Conservation (phyloP, 2,888 invertebrate genomes). For the Criorhina ranunculi region DNA sequence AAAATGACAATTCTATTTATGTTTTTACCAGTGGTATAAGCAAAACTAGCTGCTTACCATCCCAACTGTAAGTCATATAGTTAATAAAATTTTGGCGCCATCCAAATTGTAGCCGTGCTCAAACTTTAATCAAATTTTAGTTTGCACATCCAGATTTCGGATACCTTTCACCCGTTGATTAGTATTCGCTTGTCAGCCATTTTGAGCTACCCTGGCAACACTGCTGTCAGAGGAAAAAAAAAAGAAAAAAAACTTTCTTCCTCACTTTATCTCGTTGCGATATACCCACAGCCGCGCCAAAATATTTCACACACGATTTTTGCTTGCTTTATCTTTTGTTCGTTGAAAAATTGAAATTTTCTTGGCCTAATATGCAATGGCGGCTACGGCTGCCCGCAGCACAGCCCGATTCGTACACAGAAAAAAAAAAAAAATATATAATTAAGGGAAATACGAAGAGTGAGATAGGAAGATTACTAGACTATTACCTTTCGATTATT, state of each 20-base stretch:
- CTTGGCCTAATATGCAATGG: slow-evolving; percentile 63
- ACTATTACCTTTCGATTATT: slow-evolving; percentile 74
- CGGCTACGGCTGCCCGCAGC: slow-evolving; percentile 48
- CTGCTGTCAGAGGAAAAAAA: slow-evolving; percentile 32
- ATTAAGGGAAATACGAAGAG: slow-evolving; percentile 40
- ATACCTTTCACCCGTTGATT: too few relatives aligned
- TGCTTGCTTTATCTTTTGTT: slow-evolving; percentile 29
- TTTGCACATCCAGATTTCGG: too few relatives aligned
- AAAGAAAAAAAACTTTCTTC: slow-evolving; percentile 2
- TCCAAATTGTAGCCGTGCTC: too few relatives aligned
- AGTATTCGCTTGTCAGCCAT: background rate
- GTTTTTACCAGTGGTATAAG: too few relatives aligned
- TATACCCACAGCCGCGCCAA: slow-evolving; percentile 71
- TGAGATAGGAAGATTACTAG: slow-evolving; percentile 61
- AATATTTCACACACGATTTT: slow-evolving; percentile 61
- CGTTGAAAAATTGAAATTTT: slow-evolving; percentile 47
- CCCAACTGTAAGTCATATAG: too few relatives aligned
- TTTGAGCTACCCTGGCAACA: slow-evolving; percentile 40
- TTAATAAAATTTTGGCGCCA: too few relatives aligned
- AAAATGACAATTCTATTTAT: too few relatives aligned
- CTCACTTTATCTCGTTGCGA: slow-evolving; percentile 15
- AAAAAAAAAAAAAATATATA: slow-evolving; percentile 26
- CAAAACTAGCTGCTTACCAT: too few relatives aligned
- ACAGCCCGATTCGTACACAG: slow-evolving; percentile 5
- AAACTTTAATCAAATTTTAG: too few relatives aligned